Evolutionary conservation across 92 coral and sea anemone genomes (phyloP), one percentile per base, ranked within the genome.

Genomic region (Epizoanthus scotinus): DNA sequence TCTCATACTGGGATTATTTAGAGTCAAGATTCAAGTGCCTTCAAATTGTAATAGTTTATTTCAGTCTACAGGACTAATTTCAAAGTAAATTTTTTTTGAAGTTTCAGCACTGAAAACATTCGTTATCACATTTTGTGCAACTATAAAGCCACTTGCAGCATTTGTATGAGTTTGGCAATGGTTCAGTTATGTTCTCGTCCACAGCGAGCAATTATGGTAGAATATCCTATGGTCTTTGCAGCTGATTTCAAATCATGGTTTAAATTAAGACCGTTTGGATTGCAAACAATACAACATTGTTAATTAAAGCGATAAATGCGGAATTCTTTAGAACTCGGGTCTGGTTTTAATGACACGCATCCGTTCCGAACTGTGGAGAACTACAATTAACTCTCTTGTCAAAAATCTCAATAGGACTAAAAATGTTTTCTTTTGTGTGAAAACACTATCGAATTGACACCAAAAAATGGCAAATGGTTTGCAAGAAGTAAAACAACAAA

Each of bases 331-430:
- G 22, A 73, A 53, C n/a, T n/a, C 29, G 52, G 10, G 6, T 47
- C 9, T 74, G 59, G 22, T 53, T 44, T 26, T 73, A 73, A 57
- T 58, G 81, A 38, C 20, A 14, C 22, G 49, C 3, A 34, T 8
- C 67, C 8, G 20, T 59, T 25, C 40, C 22, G 20, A 56, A 68
- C 67, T 36, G 81, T 12, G 38, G 56, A 38, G 81, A 75, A 24
- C 38, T 12, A 58, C 36, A 58, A 75, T 58, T 75, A 75, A 21
- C 40, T 66, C 20, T 21, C 59, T 75, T 75, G 81, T 75, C 21
- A 75, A 10, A 21, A 9, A 22, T 29, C 81, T 38, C 81, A 59
- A 57, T 57, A 42, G 81, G 81, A 44, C 52, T 24, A 22, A 38
- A n/a, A 21, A 58, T 0, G 27, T n/a, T 18, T 22, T 50, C 29